Evolutionary conservation across 2,888 invertebrate species (phyloP), one percentile per base, ranked within the genome.

Genomic region (Synergus itoensis): DNA sequence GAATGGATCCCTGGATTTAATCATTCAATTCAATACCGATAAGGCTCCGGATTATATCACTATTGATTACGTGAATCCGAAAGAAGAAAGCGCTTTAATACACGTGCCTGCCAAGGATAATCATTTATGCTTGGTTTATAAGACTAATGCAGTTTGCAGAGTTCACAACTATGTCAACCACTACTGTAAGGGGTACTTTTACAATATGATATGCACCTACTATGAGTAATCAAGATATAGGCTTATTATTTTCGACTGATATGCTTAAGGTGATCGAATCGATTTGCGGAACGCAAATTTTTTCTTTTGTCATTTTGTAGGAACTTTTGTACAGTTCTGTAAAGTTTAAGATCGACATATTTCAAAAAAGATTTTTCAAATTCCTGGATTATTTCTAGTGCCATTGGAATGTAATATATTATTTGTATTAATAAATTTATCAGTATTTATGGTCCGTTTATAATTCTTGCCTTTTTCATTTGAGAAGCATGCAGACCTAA

Each of bases 101-200:
- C 93, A 94, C 2, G 92, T 96, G 81, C 94, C 95, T 76, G 94
- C 95, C 0, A 93, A 92, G 75, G 93, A 95, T 89, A 96, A 96
- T 93, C 94, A 95, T 69, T 92, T 96, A 16, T 95, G 94, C 91
- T 93, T 96, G 57, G 95, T 96, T 77, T 95, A 94, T 87, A 93
- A 94, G 76, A 94, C 93, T 80, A 87, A 89, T 69, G 93, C 92
- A 91, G 94, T 94, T 90, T 85, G 83, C 41, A 89, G 91, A 28
- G 81, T 90, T 77, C 90, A 92, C 69, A 90, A 89, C 76, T 91
- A 92, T 79, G 85, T 92, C 16, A 91, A 90, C 83, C 91, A 92
- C 83, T 89, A 89, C 78, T 89, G 86, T 81, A 87, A 89, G 79
- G 91, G 88, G 75, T 89, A 90, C 80, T 91, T 89, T 84, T 92